Percentiles rank a stretch among this genome's conserved stretches.
Conservation (phyloP, 2,888 invertebrate species). For the Proisotoma minuta region DNA sequence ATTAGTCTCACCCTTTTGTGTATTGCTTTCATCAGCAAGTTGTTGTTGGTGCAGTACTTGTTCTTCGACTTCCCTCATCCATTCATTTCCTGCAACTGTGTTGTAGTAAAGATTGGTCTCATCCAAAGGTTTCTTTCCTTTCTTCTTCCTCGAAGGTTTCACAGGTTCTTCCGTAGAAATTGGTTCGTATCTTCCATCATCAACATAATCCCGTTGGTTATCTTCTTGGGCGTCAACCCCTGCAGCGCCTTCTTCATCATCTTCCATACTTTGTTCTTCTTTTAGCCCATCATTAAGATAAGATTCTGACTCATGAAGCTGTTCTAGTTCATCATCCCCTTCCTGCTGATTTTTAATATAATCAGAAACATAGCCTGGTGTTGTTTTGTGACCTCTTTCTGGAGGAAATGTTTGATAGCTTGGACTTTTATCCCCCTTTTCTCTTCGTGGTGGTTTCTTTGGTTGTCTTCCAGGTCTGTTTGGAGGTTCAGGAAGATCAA, state of each 20-base stretch:
- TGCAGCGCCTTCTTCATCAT: slow-evolving; percentile 30
- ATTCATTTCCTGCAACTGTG: slow-evolving; percentile 46
- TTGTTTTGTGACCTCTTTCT: slow-evolving; percentile 42
- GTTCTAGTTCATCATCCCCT: slow-evolving; percentile 15
- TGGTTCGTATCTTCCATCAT: slow-evolving; percentile 46
- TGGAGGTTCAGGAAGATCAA: slow-evolving; percentile 57
- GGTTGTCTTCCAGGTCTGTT: slow-evolving; percentile 34
- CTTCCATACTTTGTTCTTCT: slow-evolving; percentile 22
- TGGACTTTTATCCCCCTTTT: slow-evolving; percentile 20
- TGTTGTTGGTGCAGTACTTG: background rate
- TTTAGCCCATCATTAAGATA: slow-evolving; percentile 18
- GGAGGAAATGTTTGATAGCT: slow-evolving; percentile 47
- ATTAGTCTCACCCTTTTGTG: slow-evolving; percentile 6
- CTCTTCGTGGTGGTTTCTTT: slow-evolving; percentile 42
- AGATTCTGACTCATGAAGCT: slow-evolving; percentile 23
- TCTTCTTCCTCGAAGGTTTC: slow-evolving; percentile 37
- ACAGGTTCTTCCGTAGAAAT: slow-evolving; percentile 32
- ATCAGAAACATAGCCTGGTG: slow-evolving; percentile 42
- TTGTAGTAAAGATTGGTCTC: slow-evolving; percentile 43
- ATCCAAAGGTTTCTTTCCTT: slow-evolving; percentile 32
- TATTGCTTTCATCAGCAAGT: slow-evolving; percentile 2
- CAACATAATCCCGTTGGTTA: slow-evolving; percentile 36
- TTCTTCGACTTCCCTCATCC: slow-evolving; percentile 39
- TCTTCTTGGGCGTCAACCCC: slow-evolving; percentile 38
- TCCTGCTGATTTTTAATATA: slow-evolving; percentile 37